Evolutionary conservation across 2,888 invertebrate species (phyloP).

Genomic region (Orthosia cruda): DNA sequence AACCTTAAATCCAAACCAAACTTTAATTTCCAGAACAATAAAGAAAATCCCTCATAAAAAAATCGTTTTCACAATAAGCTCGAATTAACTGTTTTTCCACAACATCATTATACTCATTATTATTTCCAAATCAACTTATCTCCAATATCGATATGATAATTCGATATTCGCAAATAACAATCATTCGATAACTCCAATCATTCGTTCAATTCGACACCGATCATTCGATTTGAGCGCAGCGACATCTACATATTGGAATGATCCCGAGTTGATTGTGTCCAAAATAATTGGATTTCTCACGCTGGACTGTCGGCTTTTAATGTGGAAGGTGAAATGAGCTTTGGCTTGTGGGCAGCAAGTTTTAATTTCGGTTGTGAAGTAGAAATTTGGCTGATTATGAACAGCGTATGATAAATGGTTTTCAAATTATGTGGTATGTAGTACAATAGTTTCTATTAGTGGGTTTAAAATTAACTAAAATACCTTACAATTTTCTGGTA

Average conservation of each 20-base stretch:
- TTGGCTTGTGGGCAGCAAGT: not conserved
- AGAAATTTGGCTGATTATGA: slow-evolving; percentile 59
- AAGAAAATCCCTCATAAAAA: not conserved
- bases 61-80: slow-evolving; percentile 6
- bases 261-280: slow-evolving; percentile 84
- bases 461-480: not conserved
- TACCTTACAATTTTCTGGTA: too few species aligned
- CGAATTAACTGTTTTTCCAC: not conserved
- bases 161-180: slow-evolving; percentile 64
- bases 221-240: slow-evolving; percentile 63
- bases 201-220: slow-evolving; percentile 69
- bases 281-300: slow-evolving; percentile 86
- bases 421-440: slow-evolving; percentile 71
- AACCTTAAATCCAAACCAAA: not conserved
- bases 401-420: slow-evolving; percentile 72
- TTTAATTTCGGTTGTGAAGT: slow-evolving; percentile 22
- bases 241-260: slow-evolving; percentile 72
- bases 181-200: slow-evolving; percentile 71
- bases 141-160: slow-evolving; percentile 60
- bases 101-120: slow-evolving; percentile 43
- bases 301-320: slow-evolving; percentile 30
- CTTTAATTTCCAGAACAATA: not conserved
- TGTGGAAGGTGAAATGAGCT: slow-evolving; percentile 20
- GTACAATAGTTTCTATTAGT: slow-evolving; percentile 9
- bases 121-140: slow-evolving; percentile 34